Evolutionary conservation across 2,797 vertebrate species (phyloP).

Genomic region (Anabacerthia variegaticeps): DNA sequence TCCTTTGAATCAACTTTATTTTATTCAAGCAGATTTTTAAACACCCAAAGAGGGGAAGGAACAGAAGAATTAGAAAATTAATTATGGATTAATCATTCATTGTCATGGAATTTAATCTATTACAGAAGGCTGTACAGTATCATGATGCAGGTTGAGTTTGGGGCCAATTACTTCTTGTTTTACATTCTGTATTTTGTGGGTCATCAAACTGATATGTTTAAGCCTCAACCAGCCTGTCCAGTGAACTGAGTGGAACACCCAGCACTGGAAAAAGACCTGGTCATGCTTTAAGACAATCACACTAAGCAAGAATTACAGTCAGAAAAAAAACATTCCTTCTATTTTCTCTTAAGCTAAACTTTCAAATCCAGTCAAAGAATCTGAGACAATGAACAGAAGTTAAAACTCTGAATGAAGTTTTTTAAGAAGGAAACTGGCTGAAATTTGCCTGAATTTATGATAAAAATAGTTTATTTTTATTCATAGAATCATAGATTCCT

Average conservation of each 20-base stretch:
- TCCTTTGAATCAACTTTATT: not conserved
- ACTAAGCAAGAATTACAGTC: not conserved
- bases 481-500: not conserved
- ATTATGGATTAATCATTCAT: not conserved
- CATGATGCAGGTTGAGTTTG: not conserved
- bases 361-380: not conserved
- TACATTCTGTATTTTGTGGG: not conserved
- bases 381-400: not conserved
- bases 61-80: not conserved
- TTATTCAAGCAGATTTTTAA: not conserved
- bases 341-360: not conserved
- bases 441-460: not conserved
- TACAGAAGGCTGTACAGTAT: not conserved
- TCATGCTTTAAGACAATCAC: not conserved
- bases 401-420: not conserved
- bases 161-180: not conserved
- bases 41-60: not conserved
- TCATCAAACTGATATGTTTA: not conserved
- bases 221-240: not conserved
- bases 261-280: not conserved
- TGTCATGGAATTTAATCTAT: not conserved
- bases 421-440: not conserved
- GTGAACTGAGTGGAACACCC: not conserved
- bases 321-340: not conserved
- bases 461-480: not conserved